A percentile compares a stretch with the other conserved stretches of the same genome.
Evolutionary conservation across 2,888 invertebrate species (phyloP).

Genomic region (Silvanus unidentatus): DNA sequence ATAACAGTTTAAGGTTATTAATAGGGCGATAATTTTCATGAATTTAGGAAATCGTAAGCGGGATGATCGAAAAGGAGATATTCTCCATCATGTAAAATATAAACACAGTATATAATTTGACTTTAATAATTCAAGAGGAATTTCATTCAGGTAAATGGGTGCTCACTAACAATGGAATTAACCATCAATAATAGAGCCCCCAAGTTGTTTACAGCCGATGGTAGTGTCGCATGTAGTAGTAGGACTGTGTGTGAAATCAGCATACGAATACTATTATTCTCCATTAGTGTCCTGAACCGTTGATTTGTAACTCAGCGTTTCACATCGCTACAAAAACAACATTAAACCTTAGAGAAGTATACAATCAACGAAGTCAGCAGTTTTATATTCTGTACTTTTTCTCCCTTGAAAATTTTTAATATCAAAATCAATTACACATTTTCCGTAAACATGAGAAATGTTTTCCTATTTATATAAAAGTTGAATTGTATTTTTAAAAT

Average conservation of each 20-base stretch:
- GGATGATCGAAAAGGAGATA: too few species aligned
- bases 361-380: slow-evolving; percentile 24
- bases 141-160: slow-evolving; percentile 28
- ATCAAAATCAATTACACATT: too few species aligned
- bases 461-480: too few species aligned
- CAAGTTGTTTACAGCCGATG: slow-evolving; percentile 31
- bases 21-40: too few species aligned
- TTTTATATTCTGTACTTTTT: slow-evolving; percentile 6
- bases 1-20: too few species aligned
- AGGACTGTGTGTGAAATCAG: slow-evolving; percentile 38
- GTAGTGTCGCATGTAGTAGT: slow-evolving; percentile 31
- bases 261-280: slow-evolving; percentile 44
- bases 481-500: too few species aligned
- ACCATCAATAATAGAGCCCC: slow-evolving; percentile 31
- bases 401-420: too few species aligned
- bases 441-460: too few species aligned
- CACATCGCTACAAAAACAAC: slow-evolving; percentile 38
- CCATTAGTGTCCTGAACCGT: slow-evolving; percentile 42
- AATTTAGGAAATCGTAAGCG: too few species aligned
- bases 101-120: neutral
- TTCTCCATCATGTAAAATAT: too few species aligned
- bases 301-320: slow-evolving; percentile 42
- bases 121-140: slow-evolving; percentile 7
- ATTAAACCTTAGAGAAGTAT: slow-evolving; percentile 31
- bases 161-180: slow-evolving; percentile 24